Conservation (phyloP, 2,797 vertebrate species). For the Etheostoma perlongum region DNA sequence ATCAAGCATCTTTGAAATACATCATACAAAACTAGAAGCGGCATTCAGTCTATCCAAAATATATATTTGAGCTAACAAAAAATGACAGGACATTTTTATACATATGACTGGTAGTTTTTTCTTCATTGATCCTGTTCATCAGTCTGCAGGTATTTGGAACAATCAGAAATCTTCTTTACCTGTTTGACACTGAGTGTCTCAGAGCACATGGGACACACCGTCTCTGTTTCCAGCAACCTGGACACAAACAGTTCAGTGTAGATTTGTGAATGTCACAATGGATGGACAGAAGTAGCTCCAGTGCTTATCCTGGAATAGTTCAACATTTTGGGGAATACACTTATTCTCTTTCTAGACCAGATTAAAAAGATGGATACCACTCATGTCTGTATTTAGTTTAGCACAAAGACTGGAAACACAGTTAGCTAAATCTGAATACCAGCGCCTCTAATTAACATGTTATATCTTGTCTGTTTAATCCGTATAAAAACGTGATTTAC, state of each 20-base stretch:
- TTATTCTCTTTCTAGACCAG: neutral
- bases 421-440: too few species aligned
- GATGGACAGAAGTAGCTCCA: neutral
- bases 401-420: too few species aligned
- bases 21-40: conserved; percentile 24
- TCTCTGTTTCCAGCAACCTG: conserved; percentile 92
- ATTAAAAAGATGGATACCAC: neutral
- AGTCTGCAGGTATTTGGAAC: conserved; percentile 85
- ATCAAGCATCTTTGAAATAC: neutral
- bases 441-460: neutral
- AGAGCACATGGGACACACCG: conserved; percentile 94
- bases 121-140: conserved; percentile 83
- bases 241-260: conserved; percentile 30
- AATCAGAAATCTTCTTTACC: conserved; percentile 88
- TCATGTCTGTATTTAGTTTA: too few species aligned
- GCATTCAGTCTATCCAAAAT: neutral
- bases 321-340: neutral
- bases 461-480: neutral
- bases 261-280: neutral
- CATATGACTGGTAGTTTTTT: conserved; percentile 35
- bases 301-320: neutral
- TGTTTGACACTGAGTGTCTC: conserved; percentile 84
- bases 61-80: conserved; percentile 21
- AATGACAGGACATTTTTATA: neutral
- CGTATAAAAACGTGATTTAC: too few species aligned